Base-by-base conservation (phyloP, 2,113 vertebrate species). In the Catharus bicknelli region DNA sequence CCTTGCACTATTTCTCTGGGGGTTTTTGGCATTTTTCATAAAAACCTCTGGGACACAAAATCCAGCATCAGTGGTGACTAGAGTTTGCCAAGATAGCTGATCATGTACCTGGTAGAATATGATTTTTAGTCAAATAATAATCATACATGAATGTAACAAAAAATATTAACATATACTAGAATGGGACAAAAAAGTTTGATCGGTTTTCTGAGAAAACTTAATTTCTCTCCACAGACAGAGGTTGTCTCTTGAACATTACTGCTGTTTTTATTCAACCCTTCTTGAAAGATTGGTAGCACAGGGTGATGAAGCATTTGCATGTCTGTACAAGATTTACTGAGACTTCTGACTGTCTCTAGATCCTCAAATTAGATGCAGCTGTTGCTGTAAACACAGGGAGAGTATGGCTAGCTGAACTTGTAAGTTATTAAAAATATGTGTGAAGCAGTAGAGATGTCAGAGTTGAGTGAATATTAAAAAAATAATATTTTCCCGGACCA, bases 51-150 rank as follows among this genome's bases (percentile, higher is more conserved):
- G 26, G 26, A 50, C n/a, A n/a, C 19, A 54, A 54, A 34, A 54
- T 11, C 0, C 0, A 48, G 15, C 5, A 38, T 32, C 32, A 55
- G 7, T 29, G 25, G 13, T 27, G 18, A 38, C 13, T 21, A 16
- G 5, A 7, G 9, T 55, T 72, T 72, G 15, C 29, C 40, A 43
- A 38, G 36, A 51, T 55, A 81, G 20, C 1, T 40, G 42, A 59
- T 26, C 40, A 26, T 16, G 5, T 22, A 20, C 42, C 23, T 26
- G n/a, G 47, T 42, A 48, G 23, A 81, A 70, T 14, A 54, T 15
- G n/a, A 21, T n/a, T 62, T 67, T 85, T 90, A 55, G 23, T 5
- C 6, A 68, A 69, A 42, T 50, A 50, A 34, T 57, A 66, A 50
- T 40, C n/a, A 47, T 42, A 50, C 10, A 48, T 74, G 48, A 25